Evolutionary conservation across 2,888 invertebrate species (phyloP).

Genomic region (Eupithecia vulgata): DNA sequence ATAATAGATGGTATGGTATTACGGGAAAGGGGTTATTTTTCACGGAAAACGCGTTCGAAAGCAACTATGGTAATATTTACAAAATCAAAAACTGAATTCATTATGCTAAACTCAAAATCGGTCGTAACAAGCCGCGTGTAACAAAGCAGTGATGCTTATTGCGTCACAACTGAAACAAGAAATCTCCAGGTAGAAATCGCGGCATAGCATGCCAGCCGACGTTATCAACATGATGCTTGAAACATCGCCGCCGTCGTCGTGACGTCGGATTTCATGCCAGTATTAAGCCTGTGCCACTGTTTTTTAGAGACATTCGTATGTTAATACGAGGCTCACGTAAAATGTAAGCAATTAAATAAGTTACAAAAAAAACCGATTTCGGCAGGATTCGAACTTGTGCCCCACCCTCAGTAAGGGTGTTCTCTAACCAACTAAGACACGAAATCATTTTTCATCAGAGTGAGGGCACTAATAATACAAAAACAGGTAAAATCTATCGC

Average conservation of each 20-base stretch:
- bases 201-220: slow-evolving; percentile 5
- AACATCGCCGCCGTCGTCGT: slow-evolving; percentile 20
- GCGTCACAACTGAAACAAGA: slow-evolving; percentile 10
- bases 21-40: background rate
- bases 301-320: background rate
- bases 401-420: too few relatives aligned
- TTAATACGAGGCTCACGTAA: background rate
- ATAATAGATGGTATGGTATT: background rate
- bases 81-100: background rate
- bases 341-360: background rate
- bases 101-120: background rate
- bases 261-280: slow-evolving; percentile 35
- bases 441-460: too few relatives aligned
- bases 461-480: too few relatives aligned
- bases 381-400: too few relatives aligned
- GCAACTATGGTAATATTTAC: background rate
- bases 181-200: slow-evolving; percentile 19
- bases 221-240: slow-evolving; percentile 28
- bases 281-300: slow-evolving; percentile 15
- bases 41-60: background rate
- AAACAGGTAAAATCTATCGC: too few relatives aligned
- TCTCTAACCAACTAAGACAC: too few relatives aligned
- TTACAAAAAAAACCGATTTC: too few relatives aligned
- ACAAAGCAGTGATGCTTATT: slow-evolving; percentile 9
- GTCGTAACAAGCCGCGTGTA: background rate